Percentiles rank a stretch among this genome's conserved stretches.
These are phyloP conservation scores for Xenopus laevis DNA, from an alignment of 2,113 vertebrate species.

Conservation along the genomic window DNA sequence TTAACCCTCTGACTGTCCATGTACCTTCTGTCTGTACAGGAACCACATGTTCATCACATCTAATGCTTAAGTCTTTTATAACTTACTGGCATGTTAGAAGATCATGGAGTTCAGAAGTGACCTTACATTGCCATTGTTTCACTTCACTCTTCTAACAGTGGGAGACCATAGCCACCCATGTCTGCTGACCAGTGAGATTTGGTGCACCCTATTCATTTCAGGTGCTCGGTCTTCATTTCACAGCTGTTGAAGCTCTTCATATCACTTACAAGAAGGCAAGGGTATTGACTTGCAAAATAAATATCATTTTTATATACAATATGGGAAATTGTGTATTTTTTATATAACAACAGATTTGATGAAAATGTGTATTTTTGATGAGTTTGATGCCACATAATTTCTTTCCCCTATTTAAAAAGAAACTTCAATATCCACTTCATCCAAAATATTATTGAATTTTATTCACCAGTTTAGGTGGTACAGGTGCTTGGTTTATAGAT, in stretches of 20 bases:
- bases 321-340: not conserved
- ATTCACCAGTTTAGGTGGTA: too few relatives aligned
- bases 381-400: too few relatives aligned
- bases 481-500: too few relatives aligned
- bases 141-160: not conserved
- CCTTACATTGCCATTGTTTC: not conserved
- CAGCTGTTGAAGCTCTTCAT: conserved; percentile 5
- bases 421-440: too few relatives aligned
- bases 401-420: too few relatives aligned
- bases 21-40: conserved; percentile 10
- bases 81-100: conserved; percentile 1
- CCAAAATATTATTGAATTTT: too few relatives aligned
- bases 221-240: not conserved
- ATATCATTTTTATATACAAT: conserved; percentile 26
- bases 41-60: not conserved
- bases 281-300: conserved; percentile 23
- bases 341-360: too few relatives aligned
- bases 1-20: not conserved
- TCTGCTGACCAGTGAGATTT: not conserved
- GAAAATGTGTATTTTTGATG: too few relatives aligned
- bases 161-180: not conserved
- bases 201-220: not conserved
- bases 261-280: conserved; percentile 1
- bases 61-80: not conserved
- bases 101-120: not conserved